Evolutionary conservation across 2,888 invertebrate genomes (phyloP), one percentile per base, ranked within the genome.

Genomic region (Unio pictorum): DNA sequence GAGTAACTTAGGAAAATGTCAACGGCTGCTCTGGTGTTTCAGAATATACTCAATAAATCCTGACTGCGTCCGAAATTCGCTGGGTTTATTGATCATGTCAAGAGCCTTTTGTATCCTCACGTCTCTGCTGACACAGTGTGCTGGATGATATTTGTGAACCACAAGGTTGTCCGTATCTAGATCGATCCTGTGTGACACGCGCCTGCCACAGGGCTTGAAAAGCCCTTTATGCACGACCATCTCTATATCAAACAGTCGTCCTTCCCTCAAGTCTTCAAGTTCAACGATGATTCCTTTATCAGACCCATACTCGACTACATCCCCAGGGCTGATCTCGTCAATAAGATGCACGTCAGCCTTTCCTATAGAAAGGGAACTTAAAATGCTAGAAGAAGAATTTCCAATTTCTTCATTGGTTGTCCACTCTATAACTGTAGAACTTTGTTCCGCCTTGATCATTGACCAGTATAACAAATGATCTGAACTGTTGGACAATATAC

Each of bases 401-500:
- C 58, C 62, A 5, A 57, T 20, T 5, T 62, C 63, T 6, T 15
- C 26, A 62, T 58, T 34, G 26, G 26, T 64, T 20, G n/a, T 23
- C 11, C 55, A 57, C 45, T 58, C 68, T 18, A 30, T 55, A 11
- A 45, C 26, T 45, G 11, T 45, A 34, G 15, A 63, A n/a, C 59
- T 23, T 11, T 58, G 63, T n/a, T 28, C 15, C 18, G n/a, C 11
- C 15, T 59, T 28, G 28, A 64, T 30, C 55, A 54, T 63, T 28
- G 68, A 64, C 68, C 68, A 68, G 64, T 34, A 68, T 17, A 64
- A 68, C 17, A 68, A 59, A 68, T 68, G 64, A 18, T 59, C 63
- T 1, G 68, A 68, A 15, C 68, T 28, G 34, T 68, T 64, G 0
- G 63, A 23, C 3, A 23, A 20, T 4, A 28, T 5, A 1, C 28